Base-by-base conservation (phyloP, 2,888 invertebrate genomes). In the Tetramorium bicarinatum region DNA sequence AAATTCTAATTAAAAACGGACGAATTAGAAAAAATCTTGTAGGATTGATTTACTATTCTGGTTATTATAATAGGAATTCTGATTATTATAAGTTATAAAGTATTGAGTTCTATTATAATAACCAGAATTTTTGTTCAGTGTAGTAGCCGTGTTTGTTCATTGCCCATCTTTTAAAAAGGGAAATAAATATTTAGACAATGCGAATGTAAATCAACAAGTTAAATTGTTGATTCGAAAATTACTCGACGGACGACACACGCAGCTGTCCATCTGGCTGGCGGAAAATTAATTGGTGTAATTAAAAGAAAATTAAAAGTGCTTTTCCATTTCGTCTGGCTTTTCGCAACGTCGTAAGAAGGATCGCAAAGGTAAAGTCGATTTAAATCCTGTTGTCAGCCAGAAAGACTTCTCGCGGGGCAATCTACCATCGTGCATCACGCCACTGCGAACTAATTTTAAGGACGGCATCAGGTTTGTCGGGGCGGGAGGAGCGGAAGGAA, bases 401-500 rank as follows among this genome's bases (percentile, higher is more conserved):
- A 47, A 82, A 77, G 81, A 84, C 77, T 67, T 75, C 66, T 52
- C 74, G 66, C 71, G 72, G 72, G 79, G 82, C 77, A 83, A 88
- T 82, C 85, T 82, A 75, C 75, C 76, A 38, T 75, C 82, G 85
- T 86, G 86, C 85, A 86, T 87, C 91, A 86, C 83, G 88, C 87
- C 87, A 87, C 89, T 90, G 90, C 88, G 88, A 90, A 87, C 90
- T 91, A 91, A 91, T 91, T 90, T 90, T 87, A 88, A 88, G 87
- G 88, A 88, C 88, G 83, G 87, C 85, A 72, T 76, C 85, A 59
- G 71, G 79, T 49, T 79, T 71, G 71, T 25, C 71, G 38, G 59
- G 47, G 21, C 75, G 56, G 56, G 82, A 64, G 79, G 74, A 67
- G 34, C 59, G 56, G n/a, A 52, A 41, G 66, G 29, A 87, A 86